Percentiles rank a stretch among this genome's conserved stretches.
These are phyloP conservation scores for Anagrus nilaparvatae DNA, from an alignment of 1,140 invertebrate species.

Conservation along the genomic window DNA sequence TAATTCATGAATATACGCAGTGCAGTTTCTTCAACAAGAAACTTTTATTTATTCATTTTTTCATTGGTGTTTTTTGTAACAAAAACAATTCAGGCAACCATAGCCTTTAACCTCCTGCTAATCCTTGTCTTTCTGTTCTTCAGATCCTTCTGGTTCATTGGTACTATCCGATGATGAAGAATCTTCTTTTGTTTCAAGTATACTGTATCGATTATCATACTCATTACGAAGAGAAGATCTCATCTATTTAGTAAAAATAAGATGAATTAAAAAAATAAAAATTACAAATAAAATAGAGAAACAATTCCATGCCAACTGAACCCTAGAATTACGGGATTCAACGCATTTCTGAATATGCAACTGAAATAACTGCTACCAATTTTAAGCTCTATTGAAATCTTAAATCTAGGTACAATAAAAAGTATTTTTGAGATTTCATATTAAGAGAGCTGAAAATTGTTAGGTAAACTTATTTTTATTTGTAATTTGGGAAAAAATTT, in stretches of 20 bases:
- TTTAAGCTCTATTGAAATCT: too few species aligned
- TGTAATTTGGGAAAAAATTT: too few species aligned
- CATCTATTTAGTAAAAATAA: constrained; percentile 22
- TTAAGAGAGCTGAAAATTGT: too few species aligned
- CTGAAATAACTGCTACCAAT: too few species aligned
- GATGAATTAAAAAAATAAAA: constrained; percentile 4
- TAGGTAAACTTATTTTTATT: too few species aligned
- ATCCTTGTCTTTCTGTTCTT: constrained; percentile 25
- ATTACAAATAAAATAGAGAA: neutral
- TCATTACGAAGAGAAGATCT: constrained; percentile 30
- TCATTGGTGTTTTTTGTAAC: constrained; percentile 11
- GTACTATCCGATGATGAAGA: constrained; percentile 33
- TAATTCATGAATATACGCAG: too few species aligned
- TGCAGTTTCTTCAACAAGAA: too few species aligned
- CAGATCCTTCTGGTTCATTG: constrained; percentile 26
- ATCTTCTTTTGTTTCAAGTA: constrained; percentile 35
- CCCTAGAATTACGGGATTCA: too few species aligned
- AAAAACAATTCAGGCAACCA: constrained; percentile 13
- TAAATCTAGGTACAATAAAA: too few species aligned
- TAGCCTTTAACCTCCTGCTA: constrained; percentile 14
- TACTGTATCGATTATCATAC: constrained; percentile 36
- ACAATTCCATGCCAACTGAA: too few species aligned
- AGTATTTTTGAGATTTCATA: too few species aligned
- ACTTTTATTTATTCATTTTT: too few species aligned
- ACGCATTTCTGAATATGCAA: neutral